A percentile compares a stretch with the other conserved stretches of the same genome.
phyloP scores from a whole-genome alignment of 2,888 invertebrate species.

The Holacanthella duospinosa region DNA sequence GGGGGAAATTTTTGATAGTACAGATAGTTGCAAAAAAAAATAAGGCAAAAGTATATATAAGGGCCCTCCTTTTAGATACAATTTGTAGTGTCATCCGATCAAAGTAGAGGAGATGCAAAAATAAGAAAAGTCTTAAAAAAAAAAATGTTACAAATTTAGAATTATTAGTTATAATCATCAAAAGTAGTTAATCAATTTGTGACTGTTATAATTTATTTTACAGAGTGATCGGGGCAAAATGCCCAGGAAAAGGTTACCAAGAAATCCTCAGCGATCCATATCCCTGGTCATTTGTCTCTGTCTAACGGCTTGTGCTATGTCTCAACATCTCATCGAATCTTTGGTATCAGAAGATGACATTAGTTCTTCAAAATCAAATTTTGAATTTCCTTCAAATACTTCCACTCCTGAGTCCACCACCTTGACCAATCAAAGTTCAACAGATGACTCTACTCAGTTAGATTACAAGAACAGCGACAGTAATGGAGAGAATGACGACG shows the following conservation, averaged over 20 bases:
- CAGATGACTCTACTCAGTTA: conserved; percentile 14
- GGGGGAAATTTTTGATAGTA: too few relatives aligned
- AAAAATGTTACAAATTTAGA: not conserved
- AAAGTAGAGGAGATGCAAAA: too few relatives aligned
- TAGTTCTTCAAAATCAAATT: too few relatives aligned
- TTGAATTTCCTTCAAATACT: not conserved
- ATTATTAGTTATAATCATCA: too few relatives aligned
- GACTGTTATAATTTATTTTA: not conserved
- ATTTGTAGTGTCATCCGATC: too few relatives aligned
- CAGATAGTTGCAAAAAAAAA: too few relatives aligned
- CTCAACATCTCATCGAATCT: conserved; percentile 11
- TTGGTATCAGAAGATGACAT: not conserved
- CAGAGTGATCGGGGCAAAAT: not conserved
- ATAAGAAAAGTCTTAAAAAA: not conserved
- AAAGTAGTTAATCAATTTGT: too few relatives aligned
- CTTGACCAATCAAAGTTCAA: conserved; percentile 9
- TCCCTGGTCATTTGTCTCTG: conserved; percentile 2
- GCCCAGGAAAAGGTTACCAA: too few relatives aligned
- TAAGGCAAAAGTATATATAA: too few relatives aligned
- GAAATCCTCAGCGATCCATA: conserved; percentile 15
- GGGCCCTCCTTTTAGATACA: too few relatives aligned
- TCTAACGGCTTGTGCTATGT: conserved; percentile 4
- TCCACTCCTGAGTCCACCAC: not conserved
- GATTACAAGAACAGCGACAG: conserved; percentile 6
- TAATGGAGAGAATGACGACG: conserved; percentile 13